Base-by-base conservation (phyloP, 2,888 invertebrate genomes). In the Drosophila infuscata region DNA sequence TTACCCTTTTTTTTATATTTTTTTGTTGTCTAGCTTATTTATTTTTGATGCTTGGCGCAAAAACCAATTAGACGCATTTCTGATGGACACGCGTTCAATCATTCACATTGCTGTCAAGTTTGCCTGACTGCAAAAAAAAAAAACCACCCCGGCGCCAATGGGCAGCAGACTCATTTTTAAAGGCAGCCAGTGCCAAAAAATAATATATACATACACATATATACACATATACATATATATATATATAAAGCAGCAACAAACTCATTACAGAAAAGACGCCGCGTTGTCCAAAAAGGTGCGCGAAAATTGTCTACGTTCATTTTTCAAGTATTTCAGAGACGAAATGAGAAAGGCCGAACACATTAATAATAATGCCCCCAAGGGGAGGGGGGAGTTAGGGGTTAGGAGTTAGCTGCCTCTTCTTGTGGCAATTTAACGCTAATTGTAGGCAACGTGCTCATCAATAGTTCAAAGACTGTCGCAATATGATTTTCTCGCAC, bases 31-130 rank as follows among this genome's bases (percentile, higher is more conserved):
- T 64, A 52, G 54, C 62, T 59, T 78, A 54, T 62, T 48, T 56
- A 30, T 60, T 41, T 41, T 54, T 41, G 61, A 54, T 58, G 62
- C 35, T 32, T 43, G 25, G 43, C 67, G 49, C 71, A 78, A 88
- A 86, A 91, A 88, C 85, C 88, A 88, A 88, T 88, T 88, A 90
- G 88, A 89, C 86, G 88, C 89, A 78, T 87, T 90, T 87, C 81
- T 88, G 88, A 88, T 82, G 88, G 88, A 89, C 91, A 84, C 83
- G 83, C 88, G 88, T 90, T 91, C 90, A 88, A 91, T 88, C 88
- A 90, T 90, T 90, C 83, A 78, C 79, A 75, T 76, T 73, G 89
- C 85, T 88, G 85, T 86, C 85, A 86, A 88, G 90, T 88, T 38
- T 75, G 85, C 20, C 33, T 25, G 20, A n/a, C 52, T 82, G 82